Conservation (phyloP, 2,113 vertebrate genomes). For the Artemisiospiza belli region DNA sequence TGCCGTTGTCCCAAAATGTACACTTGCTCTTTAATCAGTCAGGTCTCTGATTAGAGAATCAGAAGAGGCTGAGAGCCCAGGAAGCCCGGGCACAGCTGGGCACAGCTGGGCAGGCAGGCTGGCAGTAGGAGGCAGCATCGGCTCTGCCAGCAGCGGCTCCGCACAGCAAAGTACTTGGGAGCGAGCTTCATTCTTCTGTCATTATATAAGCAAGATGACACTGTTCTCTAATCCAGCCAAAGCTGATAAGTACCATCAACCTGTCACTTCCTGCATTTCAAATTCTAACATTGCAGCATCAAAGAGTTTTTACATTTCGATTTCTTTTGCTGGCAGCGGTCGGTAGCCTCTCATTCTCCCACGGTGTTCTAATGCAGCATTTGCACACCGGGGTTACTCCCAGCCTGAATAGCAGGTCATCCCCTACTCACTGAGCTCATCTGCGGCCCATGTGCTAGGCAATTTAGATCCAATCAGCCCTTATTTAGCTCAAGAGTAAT, state of each 20-base stretch:
- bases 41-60: neutral
- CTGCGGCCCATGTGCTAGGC: constrained; percentile 87
- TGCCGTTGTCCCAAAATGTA: neutral
- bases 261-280: constrained; percentile 89
- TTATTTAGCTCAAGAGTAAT: constrained; percentile 93
- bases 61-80: neutral
- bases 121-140: constrained; percentile 79
- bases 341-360: constrained; percentile 85
- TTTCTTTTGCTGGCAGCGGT: constrained; percentile 86
- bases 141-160: constrained; percentile 56
- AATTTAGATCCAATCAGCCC: constrained; percentile 91
- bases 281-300: constrained; percentile 87
- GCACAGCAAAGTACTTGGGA: constrained; percentile 71
- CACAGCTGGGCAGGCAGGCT: neutral
- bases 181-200: constrained; percentile 82
- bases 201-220: constrained; percentile 86
- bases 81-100: rapidly evolving
- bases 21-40: neutral
- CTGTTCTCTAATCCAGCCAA: constrained; percentile 87
- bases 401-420: constrained; percentile 89
- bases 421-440: constrained; percentile 88
- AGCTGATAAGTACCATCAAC: constrained; percentile 90
- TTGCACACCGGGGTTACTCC: constrained; percentile 87
- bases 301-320: constrained; percentile 90
- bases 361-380: constrained; percentile 87